These are phyloP conservation scores for Hydrotaea cyrtoneurina DNA, from an alignment of 2,888 invertebrate species.

Conservation along the genomic window DNA sequence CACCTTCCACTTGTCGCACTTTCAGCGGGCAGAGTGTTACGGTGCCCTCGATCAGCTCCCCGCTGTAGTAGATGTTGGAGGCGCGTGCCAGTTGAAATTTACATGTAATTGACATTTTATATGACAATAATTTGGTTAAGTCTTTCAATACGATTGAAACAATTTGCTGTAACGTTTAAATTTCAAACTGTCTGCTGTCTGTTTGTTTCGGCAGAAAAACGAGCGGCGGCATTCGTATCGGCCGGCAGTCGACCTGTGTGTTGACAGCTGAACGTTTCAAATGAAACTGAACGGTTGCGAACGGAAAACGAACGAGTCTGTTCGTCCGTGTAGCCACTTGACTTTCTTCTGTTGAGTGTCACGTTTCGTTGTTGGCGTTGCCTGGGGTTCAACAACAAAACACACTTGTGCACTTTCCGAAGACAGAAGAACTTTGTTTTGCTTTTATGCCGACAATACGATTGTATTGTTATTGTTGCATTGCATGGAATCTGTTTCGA, in stretches of 20 bases:
- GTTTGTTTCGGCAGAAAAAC: background rate
- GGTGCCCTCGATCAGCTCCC: conserved; percentile 73
- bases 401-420: conserved; percentile 6
- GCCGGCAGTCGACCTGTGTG: conserved; percentile 28
- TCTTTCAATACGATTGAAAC: conserved; percentile 21
- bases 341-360: conserved; percentile 43
- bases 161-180: background rate
- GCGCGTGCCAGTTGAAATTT: conserved; percentile 72
- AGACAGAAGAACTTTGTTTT: background rate
- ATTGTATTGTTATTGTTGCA: background rate
- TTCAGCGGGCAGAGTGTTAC: conserved; percentile 50
- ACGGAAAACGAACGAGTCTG: conserved; percentile 5
- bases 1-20: conserved; percentile 44
- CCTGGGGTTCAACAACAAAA: background rate
- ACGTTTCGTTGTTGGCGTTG: background rate
- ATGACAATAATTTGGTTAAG: conserved; percentile 30
- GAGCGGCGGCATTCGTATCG: background rate
- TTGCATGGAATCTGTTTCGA: conserved; percentile 6
- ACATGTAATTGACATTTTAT: conserved; percentile 65
- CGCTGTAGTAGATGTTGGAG: conserved; percentile 74
- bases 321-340: conserved; percentile 29
- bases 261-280: conserved; percentile 49
- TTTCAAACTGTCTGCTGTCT: background rate
- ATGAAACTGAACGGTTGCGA: conserved; percentile 39
- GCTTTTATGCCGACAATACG: background rate